Percentiles rank a stretch among this genome's conserved stretches.
Evolutionary conservation across 2,797 vertebrate species (phyloP).

Genomic region (Falco berigora): DNA sequence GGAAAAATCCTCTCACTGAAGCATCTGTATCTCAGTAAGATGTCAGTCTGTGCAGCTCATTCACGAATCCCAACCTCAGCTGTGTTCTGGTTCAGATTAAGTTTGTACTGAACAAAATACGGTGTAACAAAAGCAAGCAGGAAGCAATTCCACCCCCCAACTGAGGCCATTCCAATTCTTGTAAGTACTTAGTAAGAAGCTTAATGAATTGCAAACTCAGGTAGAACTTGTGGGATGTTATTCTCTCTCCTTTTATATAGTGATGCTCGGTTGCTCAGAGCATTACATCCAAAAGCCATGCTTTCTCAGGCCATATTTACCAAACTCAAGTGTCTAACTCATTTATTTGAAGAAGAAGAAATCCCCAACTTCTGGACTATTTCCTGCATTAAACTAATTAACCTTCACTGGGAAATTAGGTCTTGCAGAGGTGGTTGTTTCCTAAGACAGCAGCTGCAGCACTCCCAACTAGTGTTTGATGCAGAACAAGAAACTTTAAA

Average conservation of each 20-base stretch:
- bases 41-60: background rate
- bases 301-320: background rate
- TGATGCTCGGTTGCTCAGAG: background rate
- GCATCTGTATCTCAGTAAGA: background rate
- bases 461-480: background rate
- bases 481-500: background rate
- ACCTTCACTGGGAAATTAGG: background rate
- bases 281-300: fast-evolving
- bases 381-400: constrained; percentile 35
- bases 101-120: background rate
- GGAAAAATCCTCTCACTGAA: background rate
- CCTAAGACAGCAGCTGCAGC: background rate
- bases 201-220: background rate
- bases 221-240: background rate
- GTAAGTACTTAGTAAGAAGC: background rate
- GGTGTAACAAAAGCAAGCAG: background rate
- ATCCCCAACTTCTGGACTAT: background rate
- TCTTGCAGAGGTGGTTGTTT: background rate
- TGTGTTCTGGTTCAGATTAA: background rate
- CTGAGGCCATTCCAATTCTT: background rate
- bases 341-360: constrained; percentile 9
- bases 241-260: background rate
- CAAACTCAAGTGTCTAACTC: background rate
- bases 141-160: background rate
- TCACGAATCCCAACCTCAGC: background rate